Base-by-base conservation (phyloP, 2,113 vertebrate species). In the Nicator chloris region DNA sequence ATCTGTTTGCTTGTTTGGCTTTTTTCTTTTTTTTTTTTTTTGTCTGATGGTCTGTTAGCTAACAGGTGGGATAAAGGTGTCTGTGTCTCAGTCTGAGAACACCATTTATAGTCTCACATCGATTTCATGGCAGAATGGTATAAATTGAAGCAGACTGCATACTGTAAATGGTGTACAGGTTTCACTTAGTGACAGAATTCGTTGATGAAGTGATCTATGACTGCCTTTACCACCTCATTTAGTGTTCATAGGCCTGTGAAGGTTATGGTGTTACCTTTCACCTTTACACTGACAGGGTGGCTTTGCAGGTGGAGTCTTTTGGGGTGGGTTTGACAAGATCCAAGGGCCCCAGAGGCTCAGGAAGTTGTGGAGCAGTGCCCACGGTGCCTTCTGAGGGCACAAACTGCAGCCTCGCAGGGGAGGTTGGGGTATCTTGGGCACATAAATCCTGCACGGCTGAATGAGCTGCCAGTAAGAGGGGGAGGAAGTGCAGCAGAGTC, bases 301-400 rank as follows among this genome's bases (percentile, higher is more conserved):
- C 81, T 90, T 83, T 94, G 82, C 94, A 93, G 91, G 73, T 78
- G 12, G 44, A 28, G 63, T 5, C 60, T 76, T 42, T 78, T 45
- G 40, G 71, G 47, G 77, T 20, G 65, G 50, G 8, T 82, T 72
- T 84, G 79, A 7, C 39, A 49, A 63, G 42, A 88, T 77, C 88
- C 82, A 90, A 93, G 93, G 53, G 49, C 86, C 86, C 83, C 93
- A 91, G 31, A 77, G 77, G 83, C 93, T 97, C 81, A 76, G 92
- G 91, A 79, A 83, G 78, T 7, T 92, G 91, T 94, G 84, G 90
- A 51, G 24, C 40, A 37, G 53, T 90, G 49, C 50, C 85, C 17
- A 0, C 8, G 4, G 73, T 73, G 85, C 70, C 82, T 77, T 80
- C 85, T 1, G 20, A 82, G 73, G 80, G 88, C 40, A 28, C 40